Evolutionary conservation across 2,797 vertebrate species (phyloP).

Genomic region (Acanthurus tractus): DNA sequence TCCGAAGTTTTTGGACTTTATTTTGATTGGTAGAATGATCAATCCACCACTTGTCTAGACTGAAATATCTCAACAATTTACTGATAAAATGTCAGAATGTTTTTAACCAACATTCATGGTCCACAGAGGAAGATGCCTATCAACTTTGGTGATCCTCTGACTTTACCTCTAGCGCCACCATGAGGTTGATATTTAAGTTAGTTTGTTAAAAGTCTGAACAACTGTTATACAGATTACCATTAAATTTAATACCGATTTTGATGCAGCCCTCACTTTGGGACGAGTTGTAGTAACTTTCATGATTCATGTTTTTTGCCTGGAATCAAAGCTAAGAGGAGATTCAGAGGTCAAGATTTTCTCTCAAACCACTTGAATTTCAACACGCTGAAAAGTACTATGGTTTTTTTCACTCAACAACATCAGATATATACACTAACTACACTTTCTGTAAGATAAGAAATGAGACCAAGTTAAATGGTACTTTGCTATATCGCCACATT

Average conservation of each 20-base stretch:
- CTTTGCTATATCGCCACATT: not conserved
- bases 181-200: not conserved
- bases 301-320: not conserved
- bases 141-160: not conserved
- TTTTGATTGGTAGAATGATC: too few relatives aligned
- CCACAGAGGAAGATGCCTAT: not conserved
- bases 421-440: too few relatives aligned
- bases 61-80: not conserved
- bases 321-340: not conserved
- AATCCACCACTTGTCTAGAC: not conserved
- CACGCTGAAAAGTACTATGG: too few relatives aligned
- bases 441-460: too few relatives aligned
- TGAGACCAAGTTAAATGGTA: too few relatives aligned
- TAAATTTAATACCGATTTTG: not conserved
- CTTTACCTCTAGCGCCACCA: not conserved
- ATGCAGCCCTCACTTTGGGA: not conserved
- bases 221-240: not conserved
- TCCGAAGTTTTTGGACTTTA: too few relatives aligned
- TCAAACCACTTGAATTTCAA: too few relatives aligned
- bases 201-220: not conserved
- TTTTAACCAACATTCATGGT: not conserved
- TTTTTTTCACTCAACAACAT: too few relatives aligned
- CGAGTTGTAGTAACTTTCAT: not conserved
- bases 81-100: not conserved
- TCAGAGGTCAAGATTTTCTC: too few relatives aligned